These are phyloP conservation scores for Boloria euphrosyne DNA, from an alignment of 2,888 invertebrate species.

Conservation along the genomic window DNA sequence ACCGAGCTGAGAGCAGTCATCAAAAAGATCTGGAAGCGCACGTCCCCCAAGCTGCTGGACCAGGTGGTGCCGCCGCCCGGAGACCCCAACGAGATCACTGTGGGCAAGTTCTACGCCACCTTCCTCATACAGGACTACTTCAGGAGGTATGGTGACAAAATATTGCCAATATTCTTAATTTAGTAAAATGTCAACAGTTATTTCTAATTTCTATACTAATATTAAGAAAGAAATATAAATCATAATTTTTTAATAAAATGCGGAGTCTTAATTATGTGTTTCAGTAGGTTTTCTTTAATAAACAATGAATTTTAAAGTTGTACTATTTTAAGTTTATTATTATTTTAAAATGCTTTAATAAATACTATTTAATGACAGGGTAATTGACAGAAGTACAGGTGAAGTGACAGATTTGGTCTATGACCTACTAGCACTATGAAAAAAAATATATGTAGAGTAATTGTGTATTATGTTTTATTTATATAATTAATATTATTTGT, in stretches of 20 bases:
- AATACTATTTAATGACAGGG: too few relatives aligned
- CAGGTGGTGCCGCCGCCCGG: constrained; percentile 99
- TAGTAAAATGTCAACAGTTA: background rate
- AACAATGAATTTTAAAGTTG: too few relatives aligned
- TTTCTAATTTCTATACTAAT: background rate
- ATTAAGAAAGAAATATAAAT: too few relatives aligned
- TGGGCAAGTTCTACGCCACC: constrained; percentile 99
- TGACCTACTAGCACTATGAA: background rate
- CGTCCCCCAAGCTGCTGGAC: constrained; percentile 96
- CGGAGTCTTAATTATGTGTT: too few relatives aligned
- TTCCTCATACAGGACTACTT: constrained; percentile 99
- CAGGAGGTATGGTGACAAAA: constrained; percentile 82
- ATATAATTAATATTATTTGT: constrained; percentile 43
- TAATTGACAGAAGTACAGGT: background rate
- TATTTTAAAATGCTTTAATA: too few relatives aligned
- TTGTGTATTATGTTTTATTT: constrained; percentile 30
- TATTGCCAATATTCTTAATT: background rate
- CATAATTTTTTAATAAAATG: too few relatives aligned
- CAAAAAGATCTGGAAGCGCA: constrained; percentile 99
- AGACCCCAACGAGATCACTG: constrained; percentile 99
- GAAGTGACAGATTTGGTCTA: too few relatives aligned
- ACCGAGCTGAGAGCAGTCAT: constrained; percentile 96
- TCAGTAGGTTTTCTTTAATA: too few relatives aligned
- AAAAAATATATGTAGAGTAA: background rate
- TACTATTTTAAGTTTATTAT: too few relatives aligned